Evolutionary conservation across 2,113 vertebrate species (phyloP).

Genomic region (Cavia porcellus): DNA sequence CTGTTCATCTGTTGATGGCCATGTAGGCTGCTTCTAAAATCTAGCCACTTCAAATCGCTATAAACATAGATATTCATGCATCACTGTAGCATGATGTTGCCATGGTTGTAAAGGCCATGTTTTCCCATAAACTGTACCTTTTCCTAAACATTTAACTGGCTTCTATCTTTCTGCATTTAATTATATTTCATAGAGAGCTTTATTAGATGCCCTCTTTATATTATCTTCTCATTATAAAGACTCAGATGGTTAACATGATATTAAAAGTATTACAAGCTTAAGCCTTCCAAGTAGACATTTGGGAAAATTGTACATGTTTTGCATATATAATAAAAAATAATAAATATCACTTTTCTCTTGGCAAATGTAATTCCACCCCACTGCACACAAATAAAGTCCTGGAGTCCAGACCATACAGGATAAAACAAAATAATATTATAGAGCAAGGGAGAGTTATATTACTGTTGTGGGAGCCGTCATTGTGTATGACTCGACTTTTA

Average conservation of each 20-base stretch:
- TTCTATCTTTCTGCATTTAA: neutral
- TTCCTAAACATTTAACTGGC: neutral
- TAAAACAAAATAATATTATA: slow-evolving; percentile 48
- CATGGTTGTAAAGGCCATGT: neutral
- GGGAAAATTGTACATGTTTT: slow-evolving; percentile 50
- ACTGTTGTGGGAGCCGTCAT: neutral
- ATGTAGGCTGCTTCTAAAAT: neutral
- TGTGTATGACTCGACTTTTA: neutral
- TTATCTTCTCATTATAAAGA: slow-evolving; percentile 24
- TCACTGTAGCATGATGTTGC: neutral
- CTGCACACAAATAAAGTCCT: slow-evolving; percentile 3
- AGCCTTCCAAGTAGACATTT: slow-evolving; percentile 8
- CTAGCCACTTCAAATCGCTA: neutral
- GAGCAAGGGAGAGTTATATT: neutral
- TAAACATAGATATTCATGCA: neutral
- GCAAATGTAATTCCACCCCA: slow-evolving; percentile 25
- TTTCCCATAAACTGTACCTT: neutral
- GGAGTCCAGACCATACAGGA: neutral
- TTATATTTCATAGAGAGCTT: slow-evolving; percentile 53
- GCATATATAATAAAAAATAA: slow-evolving; percentile 2
- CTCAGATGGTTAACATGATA: neutral
- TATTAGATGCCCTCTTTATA: neutral
- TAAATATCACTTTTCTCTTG: slow-evolving; percentile 4
- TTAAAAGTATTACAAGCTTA: slow-evolving; percentile 55
- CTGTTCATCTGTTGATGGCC: neutral